Base-by-base conservation (phyloP, 1,140 invertebrate species). In the Chrysomallon squamiferum region DNA sequence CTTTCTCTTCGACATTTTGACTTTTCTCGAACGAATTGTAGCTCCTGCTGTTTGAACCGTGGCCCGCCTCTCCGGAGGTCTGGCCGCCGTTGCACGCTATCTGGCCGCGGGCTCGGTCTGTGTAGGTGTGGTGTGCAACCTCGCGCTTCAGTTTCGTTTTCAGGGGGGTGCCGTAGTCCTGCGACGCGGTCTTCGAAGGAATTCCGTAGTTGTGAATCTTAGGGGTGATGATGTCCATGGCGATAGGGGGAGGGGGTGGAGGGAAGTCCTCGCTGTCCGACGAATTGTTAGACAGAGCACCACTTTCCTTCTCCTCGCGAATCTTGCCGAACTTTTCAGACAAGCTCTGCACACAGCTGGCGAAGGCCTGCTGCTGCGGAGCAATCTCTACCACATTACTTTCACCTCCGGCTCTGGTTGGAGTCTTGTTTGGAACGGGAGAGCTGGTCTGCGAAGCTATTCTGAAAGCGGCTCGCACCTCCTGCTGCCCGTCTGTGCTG, bases 311-410 rank as follows among this genome's bases (percentile, higher is more conserved):
- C n/a, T 47, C 56, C 11, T 79, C 76, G 30, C 67, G 73, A 54
- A 75, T 73, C 60, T 76, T 80, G 13, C 80, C 78, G 75, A 87
- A 87, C 22, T 79, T 76, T 43, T 81, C 78, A n/a, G 85, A 83
- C 45, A 87, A 69, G 72, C 79, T 84, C 73, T 87, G 85, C 29
- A 87, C 84, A 79, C 86, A 87, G 62, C 78, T 81, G 11, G 85
- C 84, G 79, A 87, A 87, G 4, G 80, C 81, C 56, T 84, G 74
- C 59, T 82, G 76, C 35, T 84, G 77, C 9, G 64, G 63, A 54
- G 66, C 3, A 30, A 54, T 54, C 50, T 54, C 50, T 25, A 25
- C 20, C 49, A n/a, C 20, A 29, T 7, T 22, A n/a, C n/a, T n/a
- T 7, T n/a, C 9, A 9, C 9, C 6, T 50, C 7, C 47, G 9